Percentiles rank a stretch among this genome's conserved stretches.
Conservation (phyloP, 2,113 vertebrate species). For the Thunnus maccoyii region DNA sequence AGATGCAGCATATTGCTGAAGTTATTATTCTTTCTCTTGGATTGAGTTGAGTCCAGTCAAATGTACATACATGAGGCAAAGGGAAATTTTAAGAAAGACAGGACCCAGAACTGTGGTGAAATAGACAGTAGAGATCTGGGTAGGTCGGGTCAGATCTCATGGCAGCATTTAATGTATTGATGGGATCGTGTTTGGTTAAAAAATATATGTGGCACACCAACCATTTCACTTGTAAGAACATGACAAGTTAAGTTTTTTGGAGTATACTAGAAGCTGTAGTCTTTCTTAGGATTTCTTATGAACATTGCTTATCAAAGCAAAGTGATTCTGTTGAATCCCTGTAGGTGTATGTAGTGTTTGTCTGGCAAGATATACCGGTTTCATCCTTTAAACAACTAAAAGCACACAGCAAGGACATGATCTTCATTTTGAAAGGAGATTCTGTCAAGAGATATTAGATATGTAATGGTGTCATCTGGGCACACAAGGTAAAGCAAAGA, state of each 20-base stretch:
- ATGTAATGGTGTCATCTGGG: constrained; percentile 9
- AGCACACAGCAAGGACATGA: constrained; percentile 13
- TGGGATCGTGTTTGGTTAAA: too few relatives aligned
- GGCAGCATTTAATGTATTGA: too few relatives aligned
- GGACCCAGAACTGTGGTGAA: too few relatives aligned
- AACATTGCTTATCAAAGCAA: not conserved
- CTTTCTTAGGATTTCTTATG: not conserved
- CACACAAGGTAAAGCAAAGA: constrained; percentile 3
- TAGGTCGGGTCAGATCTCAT: too few relatives aligned
- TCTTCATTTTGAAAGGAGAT: constrained; percentile 25
- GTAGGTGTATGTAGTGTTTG: not conserved
- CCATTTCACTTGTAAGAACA: not conserved
- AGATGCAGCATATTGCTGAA: too few relatives aligned
- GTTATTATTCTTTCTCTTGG: too few relatives aligned
- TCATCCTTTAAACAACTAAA: constrained; percentile 35
- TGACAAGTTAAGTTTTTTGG: not conserved
- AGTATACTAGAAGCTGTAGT: not conserved
- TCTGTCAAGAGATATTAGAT: constrained; percentile 29
- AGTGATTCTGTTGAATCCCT: not conserved
- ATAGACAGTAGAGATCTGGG: too few relatives aligned
- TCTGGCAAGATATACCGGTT: constrained; percentile 18
- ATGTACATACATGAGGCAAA: too few relatives aligned
- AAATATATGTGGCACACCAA: not conserved
- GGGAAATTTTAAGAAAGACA: too few relatives aligned
- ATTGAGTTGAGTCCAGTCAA: too few relatives aligned